These are phyloP conservation scores for Ailuropoda melanoleuca DNA, from an alignment of 2,113 vertebrate genomes.

Conservation along the genomic window DNA sequence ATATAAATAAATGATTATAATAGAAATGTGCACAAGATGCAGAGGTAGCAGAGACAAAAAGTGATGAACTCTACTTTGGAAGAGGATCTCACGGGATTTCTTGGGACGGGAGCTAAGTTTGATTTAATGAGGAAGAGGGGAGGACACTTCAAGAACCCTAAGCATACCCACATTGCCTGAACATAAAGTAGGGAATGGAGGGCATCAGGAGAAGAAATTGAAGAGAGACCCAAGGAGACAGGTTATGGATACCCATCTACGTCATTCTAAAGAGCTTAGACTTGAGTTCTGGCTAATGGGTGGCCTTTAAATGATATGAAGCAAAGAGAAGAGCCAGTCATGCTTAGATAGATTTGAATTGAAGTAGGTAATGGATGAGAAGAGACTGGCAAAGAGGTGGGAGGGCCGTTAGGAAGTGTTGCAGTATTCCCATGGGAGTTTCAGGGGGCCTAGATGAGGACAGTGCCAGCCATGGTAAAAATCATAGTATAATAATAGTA, in stretches of 20 bases:
- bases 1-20: not conserved
- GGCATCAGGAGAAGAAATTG: not conserved
- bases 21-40: not conserved
- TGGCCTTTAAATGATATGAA: not conserved
- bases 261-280: not conserved
- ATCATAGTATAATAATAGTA: not conserved
- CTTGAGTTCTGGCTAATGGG: not conserved
- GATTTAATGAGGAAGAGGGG: not conserved
- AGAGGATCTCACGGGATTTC: not conserved
- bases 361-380: not conserved
- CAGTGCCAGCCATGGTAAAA: not conserved
- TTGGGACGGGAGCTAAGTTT: not conserved
- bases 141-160: not conserved
- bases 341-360: not conserved
- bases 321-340: not conserved
- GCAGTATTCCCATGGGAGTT: not conserved
- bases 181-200: not conserved
- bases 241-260: not conserved
- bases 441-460: not conserved
- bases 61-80: not conserved
- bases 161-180: not conserved
- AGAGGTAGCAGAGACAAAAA: not conserved
- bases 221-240: not conserved
- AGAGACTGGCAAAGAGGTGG: not conserved
- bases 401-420: not conserved